Conservation (phyloP, 2,113 vertebrate species). For the Euleptes europaea region DNA sequence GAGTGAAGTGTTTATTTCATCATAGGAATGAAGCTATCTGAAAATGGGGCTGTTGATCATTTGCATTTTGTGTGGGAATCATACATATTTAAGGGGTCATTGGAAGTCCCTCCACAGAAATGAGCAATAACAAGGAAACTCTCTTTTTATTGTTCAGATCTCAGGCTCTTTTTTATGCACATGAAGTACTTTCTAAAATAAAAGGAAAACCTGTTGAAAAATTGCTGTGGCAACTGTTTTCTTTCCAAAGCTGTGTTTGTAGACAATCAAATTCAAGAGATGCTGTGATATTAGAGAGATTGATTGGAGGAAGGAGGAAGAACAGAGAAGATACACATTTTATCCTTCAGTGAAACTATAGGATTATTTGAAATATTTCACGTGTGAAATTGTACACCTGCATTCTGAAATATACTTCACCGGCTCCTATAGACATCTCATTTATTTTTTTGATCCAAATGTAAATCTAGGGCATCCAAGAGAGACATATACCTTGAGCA, state of each 20-base stretch:
- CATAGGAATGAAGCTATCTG: conserved; percentile 28
- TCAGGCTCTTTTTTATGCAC: conserved; percentile 24
- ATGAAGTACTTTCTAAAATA: conserved; percentile 8
- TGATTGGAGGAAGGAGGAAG: neutral
- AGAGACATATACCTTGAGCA: neutral
- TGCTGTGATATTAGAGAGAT: neutral
- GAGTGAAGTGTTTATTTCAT: conserved; percentile 34
- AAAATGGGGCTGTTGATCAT: conserved; percentile 17
- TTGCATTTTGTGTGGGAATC: conserved; percentile 54
- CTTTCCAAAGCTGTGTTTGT: neutral
- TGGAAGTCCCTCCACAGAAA: conserved; percentile 16
- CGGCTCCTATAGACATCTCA: neutral
- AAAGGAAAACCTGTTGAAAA: conserved; percentile 13
- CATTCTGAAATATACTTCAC: conserved; percentile 3
- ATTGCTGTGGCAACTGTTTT: conserved; percentile 1
- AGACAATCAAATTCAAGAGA: neutral
- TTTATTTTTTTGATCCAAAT: neutral
- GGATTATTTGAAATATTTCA: conserved; percentile 16
- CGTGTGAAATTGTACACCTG: neutral
- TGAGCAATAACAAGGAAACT: conserved; percentile 13
- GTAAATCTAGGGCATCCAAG: neutral
- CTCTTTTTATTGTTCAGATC: conserved; percentile 21
- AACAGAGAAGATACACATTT: accelerated
- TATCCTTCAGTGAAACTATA: neutral
- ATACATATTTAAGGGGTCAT: conserved; percentile 42